Percentiles rank a stretch among this genome's conserved stretches.
These are phyloP conservation scores for Smutsia temminckii DNA, from an alignment of 2,797 vertebrate genomes.

Conservation along the genomic window DNA sequence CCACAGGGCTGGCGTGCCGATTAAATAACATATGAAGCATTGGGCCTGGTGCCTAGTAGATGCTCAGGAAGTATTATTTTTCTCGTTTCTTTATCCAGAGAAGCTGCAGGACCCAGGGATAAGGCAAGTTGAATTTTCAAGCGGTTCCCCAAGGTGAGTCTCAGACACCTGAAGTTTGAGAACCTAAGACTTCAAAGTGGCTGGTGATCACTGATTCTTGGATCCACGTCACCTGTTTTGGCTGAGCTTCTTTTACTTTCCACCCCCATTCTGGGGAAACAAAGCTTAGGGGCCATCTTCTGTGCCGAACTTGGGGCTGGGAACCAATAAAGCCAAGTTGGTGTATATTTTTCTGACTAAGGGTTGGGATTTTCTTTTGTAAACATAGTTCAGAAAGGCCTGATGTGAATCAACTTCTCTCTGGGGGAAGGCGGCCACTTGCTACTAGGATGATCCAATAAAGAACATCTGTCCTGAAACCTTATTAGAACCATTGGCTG, in stretches of 20 bases:
- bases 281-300: background rate
- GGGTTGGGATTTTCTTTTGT: background rate
- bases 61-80: conserved; percentile 11
- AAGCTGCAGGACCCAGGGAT: background rate
- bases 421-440: background rate
- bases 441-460: background rate
- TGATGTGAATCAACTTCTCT: background rate
- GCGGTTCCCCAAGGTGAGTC: background rate
- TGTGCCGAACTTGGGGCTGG: background rate
- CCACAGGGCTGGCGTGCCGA: background rate
- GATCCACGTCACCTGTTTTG: background rate
- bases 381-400: background rate
- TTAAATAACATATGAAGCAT: background rate
- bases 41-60: background rate
- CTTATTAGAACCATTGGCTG: background rate
- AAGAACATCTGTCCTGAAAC: background rate
- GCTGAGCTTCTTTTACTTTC: background rate
- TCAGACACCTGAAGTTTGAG: background rate
- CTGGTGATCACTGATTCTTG: background rate
- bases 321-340: background rate
- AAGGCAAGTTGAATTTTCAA: conserved; percentile 13
- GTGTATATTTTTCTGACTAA: background rate
- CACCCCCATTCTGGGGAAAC: background rate
- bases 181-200: background rate
- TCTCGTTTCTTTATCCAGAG: background rate